Percentiles rank a stretch among this genome's conserved stretches.
Evolutionary conservation across 2,888 invertebrate genomes (phyloP).

Genomic region (Nomada goodeniana): DNA sequence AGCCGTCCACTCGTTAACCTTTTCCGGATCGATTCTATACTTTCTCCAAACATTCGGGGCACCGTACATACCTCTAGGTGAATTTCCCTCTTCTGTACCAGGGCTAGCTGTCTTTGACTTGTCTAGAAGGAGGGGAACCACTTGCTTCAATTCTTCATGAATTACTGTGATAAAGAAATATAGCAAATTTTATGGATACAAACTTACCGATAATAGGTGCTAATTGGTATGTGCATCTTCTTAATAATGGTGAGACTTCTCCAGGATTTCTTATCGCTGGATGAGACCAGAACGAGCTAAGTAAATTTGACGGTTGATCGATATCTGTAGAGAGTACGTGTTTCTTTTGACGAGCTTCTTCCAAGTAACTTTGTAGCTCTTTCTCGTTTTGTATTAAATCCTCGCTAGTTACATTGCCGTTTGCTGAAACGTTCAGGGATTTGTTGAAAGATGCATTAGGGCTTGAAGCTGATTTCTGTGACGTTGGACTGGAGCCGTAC

Average conservation of each 20-base stretch:
- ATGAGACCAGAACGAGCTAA: constrained; percentile 86
- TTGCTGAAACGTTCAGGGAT: constrained; percentile 76
- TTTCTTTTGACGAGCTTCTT: constrained; percentile 78
- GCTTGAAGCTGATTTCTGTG: constrained; percentile 72
- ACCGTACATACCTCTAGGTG: constrained; percentile 84
- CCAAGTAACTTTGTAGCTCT: constrained; percentile 78
- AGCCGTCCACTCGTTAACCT: constrained; percentile 91
- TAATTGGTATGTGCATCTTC: constrained; percentile 86
- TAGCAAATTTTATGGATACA: no score
- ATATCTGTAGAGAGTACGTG: constrained; percentile 76
- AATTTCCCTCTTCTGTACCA: constrained; percentile 83
- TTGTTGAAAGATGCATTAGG: constrained; percentile 76
- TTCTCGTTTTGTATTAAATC: constrained; percentile 79
- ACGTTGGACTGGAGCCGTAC: constrained; percentile 68
- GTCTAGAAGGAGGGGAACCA: constrained; percentile 60
- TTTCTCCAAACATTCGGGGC: constrained; percentile 87
- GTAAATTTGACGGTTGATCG: constrained; percentile 84
- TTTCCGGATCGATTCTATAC: constrained; percentile 88
- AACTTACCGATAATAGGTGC: constrained; percentile 85
- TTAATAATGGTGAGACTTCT: constrained; percentile 85
- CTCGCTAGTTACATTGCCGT: constrained; percentile 77
- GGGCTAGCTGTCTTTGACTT: constrained; percentile 83
- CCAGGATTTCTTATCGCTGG: constrained; percentile 85
- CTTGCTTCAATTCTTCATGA: not conserved
- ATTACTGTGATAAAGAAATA: not conserved